Conservation (phyloP, 2,113 vertebrate species). For the Otolemur garnettii region DNA sequence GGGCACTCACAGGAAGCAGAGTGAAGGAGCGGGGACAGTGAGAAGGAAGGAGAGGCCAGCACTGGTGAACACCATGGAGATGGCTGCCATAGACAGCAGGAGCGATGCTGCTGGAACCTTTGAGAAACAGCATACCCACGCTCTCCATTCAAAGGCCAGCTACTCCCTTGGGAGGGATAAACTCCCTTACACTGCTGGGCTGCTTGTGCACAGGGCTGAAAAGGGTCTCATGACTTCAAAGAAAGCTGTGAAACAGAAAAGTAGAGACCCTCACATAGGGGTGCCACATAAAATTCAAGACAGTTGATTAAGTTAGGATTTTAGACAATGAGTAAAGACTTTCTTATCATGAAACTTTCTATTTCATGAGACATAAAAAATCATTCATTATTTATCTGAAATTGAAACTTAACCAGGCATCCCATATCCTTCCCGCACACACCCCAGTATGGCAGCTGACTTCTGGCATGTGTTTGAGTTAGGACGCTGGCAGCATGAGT, state of each 20-base stretch:
- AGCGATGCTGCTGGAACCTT: not conserved
- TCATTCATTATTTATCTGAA: not conserved
- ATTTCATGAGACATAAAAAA: not conserved
- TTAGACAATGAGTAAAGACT: not conserved
- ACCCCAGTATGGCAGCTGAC: not conserved
- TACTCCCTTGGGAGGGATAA: not conserved
- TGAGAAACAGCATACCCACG: not conserved
- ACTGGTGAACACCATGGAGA: not conserved
- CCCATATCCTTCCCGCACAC: not conserved
- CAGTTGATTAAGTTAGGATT: not conserved
- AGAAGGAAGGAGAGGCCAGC: not conserved
- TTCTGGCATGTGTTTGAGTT: not conserved
- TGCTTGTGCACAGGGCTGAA: fast-evolving
- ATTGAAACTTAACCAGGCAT: not conserved
- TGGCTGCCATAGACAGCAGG: not conserved
- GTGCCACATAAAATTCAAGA: not conserved
- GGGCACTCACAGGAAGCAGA: not conserved
- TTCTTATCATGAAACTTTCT: not conserved
- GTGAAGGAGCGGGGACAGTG: not conserved
- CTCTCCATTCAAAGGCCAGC: not conserved
- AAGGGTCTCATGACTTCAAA: not conserved
- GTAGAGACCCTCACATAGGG: not conserved
- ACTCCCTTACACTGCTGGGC: not conserved
- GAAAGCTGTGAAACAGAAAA: not conserved
- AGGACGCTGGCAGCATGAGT: not conserved